phyloP scores from a whole-genome alignment of 2,113 vertebrate genomes.

The Candoia aspera region DNA sequence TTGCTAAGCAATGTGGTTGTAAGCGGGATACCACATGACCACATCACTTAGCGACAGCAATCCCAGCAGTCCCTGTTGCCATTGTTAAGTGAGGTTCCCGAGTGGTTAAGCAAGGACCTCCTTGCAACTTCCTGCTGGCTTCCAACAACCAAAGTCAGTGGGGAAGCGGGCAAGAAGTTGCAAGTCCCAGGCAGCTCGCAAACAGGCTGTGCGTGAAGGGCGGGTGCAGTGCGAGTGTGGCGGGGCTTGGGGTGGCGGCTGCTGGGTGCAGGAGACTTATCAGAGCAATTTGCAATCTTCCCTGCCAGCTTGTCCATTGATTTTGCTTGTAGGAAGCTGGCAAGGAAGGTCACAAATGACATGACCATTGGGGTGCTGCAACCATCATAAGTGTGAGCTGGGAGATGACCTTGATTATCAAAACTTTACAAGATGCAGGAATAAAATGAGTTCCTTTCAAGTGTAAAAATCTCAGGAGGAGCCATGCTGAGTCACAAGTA shows the following conservation, averaged over 20 bases:
- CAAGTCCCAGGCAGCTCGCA: background rate
- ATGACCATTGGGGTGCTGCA: background rate
- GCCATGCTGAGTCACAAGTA: background rate
- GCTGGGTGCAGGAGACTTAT: background rate
- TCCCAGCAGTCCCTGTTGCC: too few species aligned
- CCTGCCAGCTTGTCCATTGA: background rate
- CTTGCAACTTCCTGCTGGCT: background rate
- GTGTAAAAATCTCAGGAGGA: background rate
- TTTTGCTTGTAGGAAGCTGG: background rate
- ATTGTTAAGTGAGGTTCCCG: background rate
- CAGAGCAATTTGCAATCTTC: background rate
- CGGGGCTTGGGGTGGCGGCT: background rate
- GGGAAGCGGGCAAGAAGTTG: background rate
- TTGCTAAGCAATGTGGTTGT: too few species aligned
- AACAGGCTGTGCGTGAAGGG: background rate
- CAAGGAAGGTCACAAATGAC: background rate
- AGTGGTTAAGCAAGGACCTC: background rate
- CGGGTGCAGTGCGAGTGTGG: background rate
- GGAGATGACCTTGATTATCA: background rate
- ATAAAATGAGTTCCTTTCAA: background rate
- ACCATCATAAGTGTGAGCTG: background rate
- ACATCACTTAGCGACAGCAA: too few species aligned
- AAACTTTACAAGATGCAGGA: background rate
- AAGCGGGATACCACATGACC: too few species aligned
- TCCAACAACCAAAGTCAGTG: background rate